phyloP scores from a whole-genome alignment of 2,888 invertebrate species.

The Trimorus sp. region DNA sequence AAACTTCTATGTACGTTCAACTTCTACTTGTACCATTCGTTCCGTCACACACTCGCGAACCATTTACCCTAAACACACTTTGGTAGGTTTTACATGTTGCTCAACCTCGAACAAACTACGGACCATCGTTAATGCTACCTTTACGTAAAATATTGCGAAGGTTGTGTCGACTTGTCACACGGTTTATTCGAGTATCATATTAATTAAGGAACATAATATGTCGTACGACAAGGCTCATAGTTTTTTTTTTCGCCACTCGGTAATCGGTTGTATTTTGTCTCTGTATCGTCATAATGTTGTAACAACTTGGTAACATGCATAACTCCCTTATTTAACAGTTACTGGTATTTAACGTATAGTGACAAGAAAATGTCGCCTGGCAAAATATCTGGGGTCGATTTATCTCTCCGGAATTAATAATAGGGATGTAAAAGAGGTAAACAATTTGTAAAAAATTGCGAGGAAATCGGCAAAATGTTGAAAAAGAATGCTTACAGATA shows the following conservation, averaged over 20 bases:
- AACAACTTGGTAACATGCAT: conserved; percentile 63
- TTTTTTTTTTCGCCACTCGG: conserved; percentile 57
- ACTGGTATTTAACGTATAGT: conserved; percentile 18
- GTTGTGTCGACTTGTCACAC: conserved; percentile 45
- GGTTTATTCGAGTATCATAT: conserved; percentile 58
- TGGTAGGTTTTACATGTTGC: conserved; percentile 56
- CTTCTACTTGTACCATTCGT: conserved; percentile 60
- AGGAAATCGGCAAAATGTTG: too few relatives aligned
- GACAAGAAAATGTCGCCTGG: too few relatives aligned
- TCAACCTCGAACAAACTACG: conserved; percentile 58
- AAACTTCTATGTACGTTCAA: conserved; percentile 69
- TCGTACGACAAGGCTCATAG: conserved; percentile 60
- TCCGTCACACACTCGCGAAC: conserved; percentile 60
- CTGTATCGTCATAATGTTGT: conserved; percentile 34
- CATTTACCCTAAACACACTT: conserved; percentile 62
- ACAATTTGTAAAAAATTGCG: too few relatives aligned
- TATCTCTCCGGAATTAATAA: too few relatives aligned
- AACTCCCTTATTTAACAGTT: conserved; percentile 57
- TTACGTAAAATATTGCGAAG: conserved; percentile 69
- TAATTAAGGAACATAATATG: conserved; percentile 62
- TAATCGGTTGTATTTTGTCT: conserved; percentile 20
- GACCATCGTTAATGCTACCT: conserved; percentile 61
- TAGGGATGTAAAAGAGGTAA: too few relatives aligned
- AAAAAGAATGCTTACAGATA: too few relatives aligned
- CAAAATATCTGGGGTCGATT: too few relatives aligned